These are phyloP conservation scores for Prochilodus magdalenae DNA, from an alignment of 2,113 vertebrate species.

Conservation along the genomic window DNA sequence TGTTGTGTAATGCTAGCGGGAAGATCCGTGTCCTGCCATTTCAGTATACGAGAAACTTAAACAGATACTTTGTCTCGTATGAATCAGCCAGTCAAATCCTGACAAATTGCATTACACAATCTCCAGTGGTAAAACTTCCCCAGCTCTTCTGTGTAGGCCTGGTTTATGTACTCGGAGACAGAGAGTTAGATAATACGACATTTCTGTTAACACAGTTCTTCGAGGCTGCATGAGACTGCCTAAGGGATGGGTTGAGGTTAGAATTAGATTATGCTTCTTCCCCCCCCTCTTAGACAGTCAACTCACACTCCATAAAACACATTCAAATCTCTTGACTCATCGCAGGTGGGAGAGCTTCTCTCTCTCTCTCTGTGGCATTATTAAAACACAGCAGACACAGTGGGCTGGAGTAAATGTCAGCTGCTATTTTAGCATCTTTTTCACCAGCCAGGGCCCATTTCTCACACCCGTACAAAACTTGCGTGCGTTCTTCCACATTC, in stretches of 20 bases:
- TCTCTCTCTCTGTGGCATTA: slow-evolving; percentile 47
- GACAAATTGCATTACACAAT: neutral
- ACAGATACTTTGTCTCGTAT: neutral
- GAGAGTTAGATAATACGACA: neutral
- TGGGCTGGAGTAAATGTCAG: slow-evolving; percentile 55
- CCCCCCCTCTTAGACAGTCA: neutral
- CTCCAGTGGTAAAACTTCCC: neutral
- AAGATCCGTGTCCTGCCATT: neutral
- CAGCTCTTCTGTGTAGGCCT: neutral
- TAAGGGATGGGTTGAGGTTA: slow-evolving; percentile 11
- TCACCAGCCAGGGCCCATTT: slow-evolving; percentile 46
- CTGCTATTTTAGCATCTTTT: slow-evolving; percentile 50
- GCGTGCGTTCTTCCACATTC: slow-evolving; percentile 11
- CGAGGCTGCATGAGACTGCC: neutral
- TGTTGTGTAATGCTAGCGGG: too few relatives aligned
- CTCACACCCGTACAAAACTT: slow-evolving; percentile 46
- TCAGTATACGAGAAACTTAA: neutral
- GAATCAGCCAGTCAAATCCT: neutral
- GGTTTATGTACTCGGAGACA: neutral
- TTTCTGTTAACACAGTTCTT: neutral
- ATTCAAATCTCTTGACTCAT: slow-evolving; percentile 37
- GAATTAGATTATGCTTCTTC: slow-evolving; percentile 17
- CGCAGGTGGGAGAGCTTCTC: slow-evolving; percentile 31
- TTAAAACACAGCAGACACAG: slow-evolving; percentile 45
- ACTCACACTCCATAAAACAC: slow-evolving; percentile 19